These are phyloP conservation scores for Pteromalus puparum DNA, from an alignment of 1,140 invertebrate species.

Conservation along the genomic window DNA sequence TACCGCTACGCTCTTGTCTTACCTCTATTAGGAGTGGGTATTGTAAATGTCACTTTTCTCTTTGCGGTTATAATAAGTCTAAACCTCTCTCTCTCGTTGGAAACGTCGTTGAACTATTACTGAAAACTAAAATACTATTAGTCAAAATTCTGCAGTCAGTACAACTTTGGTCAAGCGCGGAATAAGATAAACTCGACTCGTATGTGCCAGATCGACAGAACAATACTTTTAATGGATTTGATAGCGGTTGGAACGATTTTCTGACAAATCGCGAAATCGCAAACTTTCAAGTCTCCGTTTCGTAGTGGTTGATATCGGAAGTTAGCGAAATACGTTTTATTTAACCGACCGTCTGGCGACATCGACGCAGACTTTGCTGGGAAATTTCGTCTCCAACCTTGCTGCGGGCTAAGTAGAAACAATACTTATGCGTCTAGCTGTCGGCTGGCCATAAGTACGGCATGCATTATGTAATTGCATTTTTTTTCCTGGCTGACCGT, in stretches of 20 bases:
- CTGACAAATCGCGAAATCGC: constrained; percentile 5
- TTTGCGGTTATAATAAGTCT: too few species aligned
- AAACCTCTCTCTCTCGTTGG: too few species aligned
- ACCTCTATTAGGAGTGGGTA: too few species aligned
- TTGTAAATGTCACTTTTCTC: too few species aligned
- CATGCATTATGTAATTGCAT: constrained; percentile 13
- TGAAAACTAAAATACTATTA: too few species aligned
- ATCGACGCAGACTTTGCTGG: background rate
- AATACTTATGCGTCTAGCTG: constrained; percentile 60
- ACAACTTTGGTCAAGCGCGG: background rate
- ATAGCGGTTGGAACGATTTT: background rate
- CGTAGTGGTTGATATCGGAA: background rate
- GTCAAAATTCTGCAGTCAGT: too few species aligned
- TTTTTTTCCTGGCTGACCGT: background rate
- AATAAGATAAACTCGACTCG: background rate
- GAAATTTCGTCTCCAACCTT: constrained; percentile 37
- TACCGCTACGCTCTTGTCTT: too few species aligned
- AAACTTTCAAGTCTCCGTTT: background rate
- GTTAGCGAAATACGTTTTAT: background rate
- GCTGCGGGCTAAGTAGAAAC: constrained; percentile 49
- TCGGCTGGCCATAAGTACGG: background rate
- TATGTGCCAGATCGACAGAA: background rate
- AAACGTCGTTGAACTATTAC: too few species aligned
- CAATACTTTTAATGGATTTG: constrained; percentile 11
- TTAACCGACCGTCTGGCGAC: background rate